phyloP scores from a whole-genome alignment of 2,888 invertebrate genomes.

The Silvanus unidentatus region DNA sequence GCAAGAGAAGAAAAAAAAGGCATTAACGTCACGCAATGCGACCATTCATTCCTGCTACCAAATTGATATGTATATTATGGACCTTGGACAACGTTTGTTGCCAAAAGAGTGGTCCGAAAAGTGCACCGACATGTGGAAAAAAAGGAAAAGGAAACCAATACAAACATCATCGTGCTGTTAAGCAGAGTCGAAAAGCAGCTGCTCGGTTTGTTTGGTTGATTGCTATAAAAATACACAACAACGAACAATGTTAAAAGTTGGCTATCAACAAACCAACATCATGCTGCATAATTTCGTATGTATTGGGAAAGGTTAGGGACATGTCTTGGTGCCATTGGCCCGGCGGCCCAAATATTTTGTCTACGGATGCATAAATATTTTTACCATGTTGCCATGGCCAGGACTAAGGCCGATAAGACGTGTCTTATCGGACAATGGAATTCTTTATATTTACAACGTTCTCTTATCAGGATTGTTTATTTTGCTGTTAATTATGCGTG shows the following conservation, averaged over 20 bases:
- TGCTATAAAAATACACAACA: conserved; percentile 14
- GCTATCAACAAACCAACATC: conserved; percentile 6
- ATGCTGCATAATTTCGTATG: conserved; percentile 21
- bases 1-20: too few species aligned
- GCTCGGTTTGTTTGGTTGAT: conserved; percentile 1
- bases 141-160: background rate
- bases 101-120: conserved; percentile 6
- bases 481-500: too few species aligned
- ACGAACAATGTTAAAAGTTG: too few species aligned
- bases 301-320: conserved; percentile 32
- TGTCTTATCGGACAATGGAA: background rate
- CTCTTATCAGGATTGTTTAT: too few species aligned
- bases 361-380: conserved; percentile 13
- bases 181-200: too few species aligned
- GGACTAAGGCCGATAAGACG: conserved; percentile 12
- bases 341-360: conserved; percentile 22
- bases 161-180: background rate
- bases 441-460: too few species aligned
- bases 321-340: conserved; percentile 19
- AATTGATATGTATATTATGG: conserved; percentile 2
- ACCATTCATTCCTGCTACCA: conserved; percentile 1
- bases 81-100: conserved; percentile 6
- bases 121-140: conserved; percentile 1
- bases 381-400: conserved; percentile 9
- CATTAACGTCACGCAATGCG: conserved; percentile 1